Evolutionary conservation across 2,888 invertebrate genomes (phyloP).

Genomic region (Pyrgus malvae): DNA sequence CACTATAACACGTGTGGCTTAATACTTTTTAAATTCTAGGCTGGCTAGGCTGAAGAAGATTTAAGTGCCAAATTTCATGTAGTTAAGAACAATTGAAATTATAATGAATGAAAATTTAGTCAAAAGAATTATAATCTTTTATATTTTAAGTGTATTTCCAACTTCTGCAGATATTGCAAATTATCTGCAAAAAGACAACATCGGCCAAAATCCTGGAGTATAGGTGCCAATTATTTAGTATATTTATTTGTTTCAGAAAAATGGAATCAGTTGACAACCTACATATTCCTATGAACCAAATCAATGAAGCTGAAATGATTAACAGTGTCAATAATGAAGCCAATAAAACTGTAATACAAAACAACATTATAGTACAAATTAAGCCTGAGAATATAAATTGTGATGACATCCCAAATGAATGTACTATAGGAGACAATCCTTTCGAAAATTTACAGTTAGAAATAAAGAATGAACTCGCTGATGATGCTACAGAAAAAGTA

Average conservation of each 20-base stretch:
- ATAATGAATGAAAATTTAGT: too few species aligned
- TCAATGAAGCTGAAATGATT: background rate
- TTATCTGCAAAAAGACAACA: too few species aligned
- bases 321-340: slow-evolving; percentile 1
- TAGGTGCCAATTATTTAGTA: too few species aligned
- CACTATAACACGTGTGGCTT: too few species aligned
- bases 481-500: slow-evolving; percentile 6
- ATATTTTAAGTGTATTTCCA: too few species aligned
- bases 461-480: slow-evolving; percentile 45
- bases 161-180: too few species aligned
- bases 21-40: too few species aligned
- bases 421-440: slow-evolving; percentile 40
- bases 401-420: slow-evolving; percentile 24
- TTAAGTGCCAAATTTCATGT: too few species aligned
- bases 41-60: too few species aligned
- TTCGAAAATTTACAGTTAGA: slow-evolving; percentile 47
- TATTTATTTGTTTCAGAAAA: slow-evolving; percentile 4
- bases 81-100: too few species aligned
- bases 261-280: slow-evolving; percentile 4
- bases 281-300: background rate
- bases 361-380: slow-evolving; percentile 28
- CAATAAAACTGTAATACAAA: background rate
- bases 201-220: too few species aligned
- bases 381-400: slow-evolving; percentile 30
- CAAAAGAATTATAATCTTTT: too few species aligned